Base-by-base conservation (phyloP, 2,797 vertebrate genomes). In the Protonibea diacanthus region DNA sequence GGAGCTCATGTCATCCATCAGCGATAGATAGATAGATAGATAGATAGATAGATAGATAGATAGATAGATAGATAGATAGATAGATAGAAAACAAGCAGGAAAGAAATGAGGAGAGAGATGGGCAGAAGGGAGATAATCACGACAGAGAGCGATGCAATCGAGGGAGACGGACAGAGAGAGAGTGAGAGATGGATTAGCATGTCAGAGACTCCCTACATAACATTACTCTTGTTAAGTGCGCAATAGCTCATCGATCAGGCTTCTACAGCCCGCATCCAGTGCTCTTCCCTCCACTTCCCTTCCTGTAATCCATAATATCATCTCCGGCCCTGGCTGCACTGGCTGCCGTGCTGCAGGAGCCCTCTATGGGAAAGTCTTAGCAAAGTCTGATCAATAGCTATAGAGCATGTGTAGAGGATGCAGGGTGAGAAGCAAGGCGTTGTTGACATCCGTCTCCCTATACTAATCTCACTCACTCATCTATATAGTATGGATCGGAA, bases 171-270 rank as follows among this genome's bases (percentile, higher is more conserved):
- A 86, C 66, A 13, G 63, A 74, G 79, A 81, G 83, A 81, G 83
- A 87, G 65, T 85, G 86, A 90, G 83, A 92, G 90, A 93, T 92
- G 86, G 90, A 93, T 92, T 91, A 93, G 89, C 87, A 89, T 90
- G 92, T 91, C 89, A 92, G 62, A 89, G 83, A 73, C 88, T 88
- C 84, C 86, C 92, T 91, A 90, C 89, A 92, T 90, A 91, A 89
- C 92, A 93, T 94, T 91, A 93, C 89, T 93, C 93, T 93, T 93
- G 92, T 93, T 91, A 92, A 94, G 92, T 93, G 91, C 55, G 86
- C 90, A 88, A 78, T 87, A 88, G 90, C 91, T 93, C 92, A 93
- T 94, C 90, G 90, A 93, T 94, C 91, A 92, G 85, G 61, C 82
- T 69, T 85, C 88, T 79, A 81, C 88, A 74, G 27, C 89, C 86